A percentile compares a stretch with the other conserved stretches of the same genome.
Conservation (phyloP, 2,113 vertebrate species). For the Xenopus borealis region DNA sequence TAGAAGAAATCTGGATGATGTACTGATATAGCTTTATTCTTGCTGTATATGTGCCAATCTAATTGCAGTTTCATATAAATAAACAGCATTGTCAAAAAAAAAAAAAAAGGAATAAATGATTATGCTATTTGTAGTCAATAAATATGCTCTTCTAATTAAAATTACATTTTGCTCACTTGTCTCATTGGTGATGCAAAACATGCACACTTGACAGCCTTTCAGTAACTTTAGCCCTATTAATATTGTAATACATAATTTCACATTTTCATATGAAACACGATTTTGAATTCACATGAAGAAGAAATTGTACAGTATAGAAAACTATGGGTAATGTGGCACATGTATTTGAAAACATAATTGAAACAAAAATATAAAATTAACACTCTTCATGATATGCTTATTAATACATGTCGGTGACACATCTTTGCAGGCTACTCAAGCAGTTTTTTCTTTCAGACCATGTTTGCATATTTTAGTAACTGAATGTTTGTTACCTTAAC, state of each 20-base stretch:
- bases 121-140: slow-evolving; percentile 43
- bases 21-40: too few species aligned
- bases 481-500: neutral
- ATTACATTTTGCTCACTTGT: slow-evolving; percentile 43
- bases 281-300: neutral
- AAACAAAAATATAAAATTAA: neutral
- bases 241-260: slow-evolving; percentile 38
- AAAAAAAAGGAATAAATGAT: slow-evolving; percentile 36
- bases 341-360: neutral
- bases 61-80: neutral
- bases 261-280: slow-evolving; percentile 34
- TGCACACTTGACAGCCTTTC: slow-evolving; percentile 42
- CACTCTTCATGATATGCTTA: too few species aligned
- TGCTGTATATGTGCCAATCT: too few species aligned
- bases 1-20: too few species aligned
- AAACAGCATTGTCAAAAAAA: slow-evolving; percentile 26
- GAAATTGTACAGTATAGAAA: neutral
- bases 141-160: slow-evolving; percentile 40
- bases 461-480: neutral
- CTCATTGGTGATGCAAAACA: slow-evolving; percentile 39
- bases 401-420: neutral
- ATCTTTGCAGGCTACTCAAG: neutral
- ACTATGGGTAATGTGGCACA: neutral
- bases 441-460: neutral
- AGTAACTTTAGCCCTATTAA: slow-evolving; percentile 36